Evolutionary conservation across 2,888 invertebrate species (phyloP).

Genomic region (Rutpela maculata): DNA sequence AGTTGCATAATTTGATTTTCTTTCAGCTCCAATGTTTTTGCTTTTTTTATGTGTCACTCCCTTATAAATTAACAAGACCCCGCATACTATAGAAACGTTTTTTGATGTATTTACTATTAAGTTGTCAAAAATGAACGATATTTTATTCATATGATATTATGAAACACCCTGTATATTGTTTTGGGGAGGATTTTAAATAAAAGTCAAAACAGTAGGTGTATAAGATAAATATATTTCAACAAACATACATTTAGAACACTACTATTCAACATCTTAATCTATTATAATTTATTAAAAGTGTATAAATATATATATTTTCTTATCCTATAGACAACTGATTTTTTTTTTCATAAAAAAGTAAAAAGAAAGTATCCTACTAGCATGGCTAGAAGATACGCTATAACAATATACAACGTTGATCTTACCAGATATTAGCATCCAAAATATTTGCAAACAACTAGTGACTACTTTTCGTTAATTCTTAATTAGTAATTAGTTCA

Average conservation of each 20-base stretch:
- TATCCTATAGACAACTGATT: not conserved
- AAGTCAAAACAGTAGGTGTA: too few species aligned
- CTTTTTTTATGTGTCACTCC: too few species aligned
- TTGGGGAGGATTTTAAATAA: too few species aligned
- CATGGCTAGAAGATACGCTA: not conserved
- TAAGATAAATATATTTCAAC: not conserved
- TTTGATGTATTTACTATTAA: too few species aligned
- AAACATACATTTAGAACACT: not conserved
- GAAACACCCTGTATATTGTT: too few species aligned
- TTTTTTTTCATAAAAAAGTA: not conserved
- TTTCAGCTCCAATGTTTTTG: too few species aligned
- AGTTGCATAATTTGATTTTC: too few species aligned
- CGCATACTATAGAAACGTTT: too few species aligned
- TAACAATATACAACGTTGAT: not conserved
- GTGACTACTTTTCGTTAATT: not conserved
- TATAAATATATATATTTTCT: conserved; percentile 1
- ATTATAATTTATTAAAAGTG: conserved; percentile 7
- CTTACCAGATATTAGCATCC: not conserved
- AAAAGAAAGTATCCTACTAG: not conserved
- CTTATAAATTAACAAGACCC: too few species aligned
- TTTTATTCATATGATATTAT: too few species aligned
- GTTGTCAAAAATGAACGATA: too few species aligned
- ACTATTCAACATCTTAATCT: not conserved
- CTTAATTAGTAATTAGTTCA: too few species aligned
- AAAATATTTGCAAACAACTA: not conserved